phyloP scores from a whole-genome alignment of 1,140 invertebrate genomes.

The Plectrocnemia conspersa region DNA sequence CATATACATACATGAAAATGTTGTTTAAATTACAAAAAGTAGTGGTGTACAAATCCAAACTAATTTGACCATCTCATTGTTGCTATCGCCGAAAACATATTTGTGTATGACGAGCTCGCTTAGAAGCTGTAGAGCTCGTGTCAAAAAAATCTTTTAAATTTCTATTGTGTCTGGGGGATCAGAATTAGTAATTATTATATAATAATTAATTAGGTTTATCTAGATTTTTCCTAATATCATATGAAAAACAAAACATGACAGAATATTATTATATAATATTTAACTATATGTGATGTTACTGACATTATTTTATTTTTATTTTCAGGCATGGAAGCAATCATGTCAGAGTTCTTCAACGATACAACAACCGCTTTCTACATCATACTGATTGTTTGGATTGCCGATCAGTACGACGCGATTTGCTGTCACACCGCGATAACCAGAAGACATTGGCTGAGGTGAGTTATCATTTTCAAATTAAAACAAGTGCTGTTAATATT shows the following conservation, averaged over 20 bases:
- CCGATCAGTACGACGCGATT: constrained; percentile 98
- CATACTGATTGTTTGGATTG: constrained; percentile 97
- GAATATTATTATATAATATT: not conserved
- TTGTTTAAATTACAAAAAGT: too few relatives aligned
- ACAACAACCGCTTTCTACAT: constrained; percentile 98
- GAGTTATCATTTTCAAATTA: too few relatives aligned
- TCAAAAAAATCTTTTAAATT: not conserved
- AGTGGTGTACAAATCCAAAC: too few relatives aligned
- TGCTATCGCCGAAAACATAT: too few relatives aligned
- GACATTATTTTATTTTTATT: constrained; percentile 36
- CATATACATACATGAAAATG: too few relatives aligned
- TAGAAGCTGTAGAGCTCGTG: too few relatives aligned
- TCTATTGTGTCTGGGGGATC: not conserved
- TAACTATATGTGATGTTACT: not conserved
- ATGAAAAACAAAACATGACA: too few relatives aligned
- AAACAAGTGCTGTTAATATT: too few relatives aligned
- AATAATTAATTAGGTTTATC: not conserved
- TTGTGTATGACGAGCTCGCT: too few relatives aligned
- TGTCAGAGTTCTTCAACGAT: constrained; percentile 99
- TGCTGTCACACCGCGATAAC: constrained; percentile 95
- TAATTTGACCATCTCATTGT: too few relatives aligned
- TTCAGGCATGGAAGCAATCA: constrained; percentile 99
- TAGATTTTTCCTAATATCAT: too few relatives aligned
- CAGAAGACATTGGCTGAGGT: constrained; percentile 93
- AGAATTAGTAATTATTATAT: not conserved